Percentiles rank a stretch among this genome's conserved stretches.
Conservation (phyloP, 2,113 vertebrate species). For the Callionymus lyra region DNA sequence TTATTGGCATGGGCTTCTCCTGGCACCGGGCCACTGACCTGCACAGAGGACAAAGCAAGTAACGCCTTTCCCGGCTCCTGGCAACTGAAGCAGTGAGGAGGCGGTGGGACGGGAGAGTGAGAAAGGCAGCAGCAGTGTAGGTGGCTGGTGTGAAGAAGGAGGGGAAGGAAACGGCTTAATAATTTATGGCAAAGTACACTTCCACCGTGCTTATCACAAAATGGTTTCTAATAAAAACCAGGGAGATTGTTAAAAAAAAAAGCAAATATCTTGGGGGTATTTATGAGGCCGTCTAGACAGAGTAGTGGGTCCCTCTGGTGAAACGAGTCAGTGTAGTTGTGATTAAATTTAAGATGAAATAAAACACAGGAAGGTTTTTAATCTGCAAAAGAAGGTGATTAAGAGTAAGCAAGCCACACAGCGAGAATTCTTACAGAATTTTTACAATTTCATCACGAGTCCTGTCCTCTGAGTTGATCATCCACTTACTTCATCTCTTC, state of each 20-base stretch:
- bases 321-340: slow-evolving; percentile 4
- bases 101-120: slow-evolving; percentile 24
- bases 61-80: slow-evolving; percentile 56
- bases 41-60: slow-evolving; percentile 60
- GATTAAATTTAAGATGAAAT: slow-evolving; percentile 10
- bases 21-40: slow-evolving; percentile 56
- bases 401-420: slow-evolving; percentile 1
- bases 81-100: slow-evolving; percentile 31
- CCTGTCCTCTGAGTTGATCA: too few relatives aligned
- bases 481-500: too few relatives aligned
- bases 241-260: slow-evolving; percentile 5
- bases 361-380: not conserved
- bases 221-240: too few relatives aligned
- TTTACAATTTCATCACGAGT: too few relatives aligned
- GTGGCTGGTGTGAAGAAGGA: slow-evolving; percentile 32
- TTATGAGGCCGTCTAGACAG: slow-evolving; percentile 26
- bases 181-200: slow-evolving; percentile 15
- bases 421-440: not conserved
- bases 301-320: slow-evolving; percentile 9
- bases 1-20: slow-evolving; percentile 57
- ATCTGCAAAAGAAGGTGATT: not conserved
- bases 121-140: slow-evolving; percentile 29
- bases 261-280: slow-evolving; percentile 14
- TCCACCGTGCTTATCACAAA: too few relatives aligned
- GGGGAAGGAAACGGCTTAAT: slow-evolving; percentile 34